Conservation (phyloP, 2,888 invertebrate genomes). For the Dolichomitus sp. region DNA sequence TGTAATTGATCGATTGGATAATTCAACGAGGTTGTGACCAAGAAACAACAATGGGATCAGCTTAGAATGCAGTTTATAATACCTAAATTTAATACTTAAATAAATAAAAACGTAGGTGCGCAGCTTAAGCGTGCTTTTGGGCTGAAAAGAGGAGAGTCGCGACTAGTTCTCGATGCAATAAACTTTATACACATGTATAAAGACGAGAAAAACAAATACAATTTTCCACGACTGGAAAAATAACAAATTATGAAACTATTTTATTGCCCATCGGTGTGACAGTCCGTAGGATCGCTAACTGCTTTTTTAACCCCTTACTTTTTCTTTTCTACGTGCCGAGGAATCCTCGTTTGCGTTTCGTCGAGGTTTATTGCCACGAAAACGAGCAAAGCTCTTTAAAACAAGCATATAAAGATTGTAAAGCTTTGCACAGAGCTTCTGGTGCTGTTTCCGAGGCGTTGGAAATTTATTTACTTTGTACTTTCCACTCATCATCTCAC, state of each 20-base stretch:
- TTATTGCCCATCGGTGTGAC: conserved; percentile 8
- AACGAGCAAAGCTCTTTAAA: neutral
- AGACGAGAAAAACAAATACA: neutral
- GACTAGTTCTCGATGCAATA: conserved; percentile 18
- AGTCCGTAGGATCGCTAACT: neutral
- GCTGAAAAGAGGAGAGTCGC: conserved; percentile 41
- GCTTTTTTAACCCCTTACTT: neutral
- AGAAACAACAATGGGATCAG: conserved; percentile 83
- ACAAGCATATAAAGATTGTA: neutral
- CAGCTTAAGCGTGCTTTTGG: conserved; percentile 39
- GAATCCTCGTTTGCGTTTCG: conserved; percentile 9
- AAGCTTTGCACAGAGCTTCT: neutral
- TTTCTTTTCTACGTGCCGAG: neutral
- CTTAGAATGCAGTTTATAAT: conserved; percentile 83
- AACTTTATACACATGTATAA: neutral
- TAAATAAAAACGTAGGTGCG: conserved; percentile 64
- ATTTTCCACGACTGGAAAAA: conserved; percentile 2
- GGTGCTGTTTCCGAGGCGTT: neutral
- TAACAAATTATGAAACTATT: conserved; percentile 11
- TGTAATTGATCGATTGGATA: conserved; percentile 54
- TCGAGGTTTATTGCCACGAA: conserved; percentile 7
- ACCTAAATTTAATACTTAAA: conserved; percentile 73
- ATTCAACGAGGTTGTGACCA: conserved; percentile 84
- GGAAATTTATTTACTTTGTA: conserved; percentile 1
- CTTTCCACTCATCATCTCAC: neutral